Percentiles rank a stretch among this genome's conserved stretches.
These are phyloP conservation scores for Gnathonemus longibarbis DNA, from an alignment of 2,113 vertebrate genomes.

Conservation along the genomic window DNA sequence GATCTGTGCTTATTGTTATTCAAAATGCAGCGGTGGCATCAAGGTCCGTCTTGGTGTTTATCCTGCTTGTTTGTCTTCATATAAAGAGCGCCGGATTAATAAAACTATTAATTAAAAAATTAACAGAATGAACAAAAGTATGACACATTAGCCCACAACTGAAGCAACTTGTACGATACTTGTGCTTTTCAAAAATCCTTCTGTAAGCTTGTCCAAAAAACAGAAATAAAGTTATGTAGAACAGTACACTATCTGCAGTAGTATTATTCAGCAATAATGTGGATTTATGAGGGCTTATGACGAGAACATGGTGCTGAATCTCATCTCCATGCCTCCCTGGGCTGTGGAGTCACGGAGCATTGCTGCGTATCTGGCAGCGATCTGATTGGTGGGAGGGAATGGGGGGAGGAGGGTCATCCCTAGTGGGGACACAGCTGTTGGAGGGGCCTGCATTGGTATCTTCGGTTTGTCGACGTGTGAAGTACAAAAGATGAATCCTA, in stretches of 20 bases:
- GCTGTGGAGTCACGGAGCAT: conserved; percentile 20
- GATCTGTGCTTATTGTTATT: conserved; percentile 33
- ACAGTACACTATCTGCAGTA: neutral
- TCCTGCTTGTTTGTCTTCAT: neutral
- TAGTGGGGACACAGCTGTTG: conserved; percentile 61
- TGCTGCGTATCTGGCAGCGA: conserved; percentile 35
- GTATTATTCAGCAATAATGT: neutral
- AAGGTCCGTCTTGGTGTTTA: neutral
- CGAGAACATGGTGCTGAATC: conserved; percentile 12
- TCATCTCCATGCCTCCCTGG: conserved; percentile 27
- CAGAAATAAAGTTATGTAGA: neutral
- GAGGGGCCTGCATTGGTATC: conserved; percentile 75
- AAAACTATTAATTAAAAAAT: neutral
- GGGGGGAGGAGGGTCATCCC: conserved; percentile 44
- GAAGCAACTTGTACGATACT: neutral
- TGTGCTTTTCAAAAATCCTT: neutral
- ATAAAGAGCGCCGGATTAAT: neutral
- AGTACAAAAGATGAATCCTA: conserved; percentile 76
- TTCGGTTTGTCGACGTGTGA: conserved; percentile 74
- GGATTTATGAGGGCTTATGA: neutral
- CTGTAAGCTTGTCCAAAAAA: neutral
- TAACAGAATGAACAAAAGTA: neutral
- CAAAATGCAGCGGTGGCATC: conserved; percentile 15
- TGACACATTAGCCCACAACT: neutral
- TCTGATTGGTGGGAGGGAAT: conserved; percentile 47